A percentile compares a stretch with the other conserved stretches of the same genome.
These are phyloP conservation scores for Platichthys stellatus DNA, from an alignment of 2,113 vertebrate genomes.

Conservation along the genomic window DNA sequence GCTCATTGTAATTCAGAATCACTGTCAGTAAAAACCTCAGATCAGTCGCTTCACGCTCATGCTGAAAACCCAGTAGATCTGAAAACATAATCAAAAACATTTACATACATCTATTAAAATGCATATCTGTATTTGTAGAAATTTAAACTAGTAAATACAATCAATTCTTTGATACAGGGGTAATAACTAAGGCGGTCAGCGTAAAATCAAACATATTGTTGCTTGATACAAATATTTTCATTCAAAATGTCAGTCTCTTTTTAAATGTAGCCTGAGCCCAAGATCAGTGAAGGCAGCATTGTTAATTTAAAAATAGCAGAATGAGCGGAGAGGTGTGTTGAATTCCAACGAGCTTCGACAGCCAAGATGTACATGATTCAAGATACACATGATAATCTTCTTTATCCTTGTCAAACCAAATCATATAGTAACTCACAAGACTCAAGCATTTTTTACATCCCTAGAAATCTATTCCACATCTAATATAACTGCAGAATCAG, in stretches of 20 bases:
- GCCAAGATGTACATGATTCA: slow-evolving; percentile 30
- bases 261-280: slow-evolving; percentile 28
- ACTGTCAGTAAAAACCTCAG: background rate
- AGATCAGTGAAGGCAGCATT: slow-evolving; percentile 31
- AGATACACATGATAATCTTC: slow-evolving; percentile 26
- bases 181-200: background rate
- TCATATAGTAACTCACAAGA: slow-evolving; percentile 1
- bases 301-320: slow-evolving; percentile 33
- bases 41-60: background rate
- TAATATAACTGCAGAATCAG: slow-evolving; percentile 9
- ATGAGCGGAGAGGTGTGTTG: slow-evolving; percentile 37
- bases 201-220: background rate
- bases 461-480: slow-evolving; percentile 33
- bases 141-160: background rate
- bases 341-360: slow-evolving; percentile 50
- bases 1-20: background rate
- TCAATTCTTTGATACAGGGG: background rate
- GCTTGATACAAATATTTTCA: background rate
- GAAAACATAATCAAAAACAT: background rate
- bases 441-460: slow-evolving; percentile 28
- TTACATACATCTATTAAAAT: background rate
- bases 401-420: slow-evolving; percentile 25
- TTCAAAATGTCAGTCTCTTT: slow-evolving; percentile 1
- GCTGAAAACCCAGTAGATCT: background rate
- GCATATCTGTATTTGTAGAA: background rate